Conservation (phyloP, 2,888 invertebrate species). For the Entomobrya proxima region DNA sequence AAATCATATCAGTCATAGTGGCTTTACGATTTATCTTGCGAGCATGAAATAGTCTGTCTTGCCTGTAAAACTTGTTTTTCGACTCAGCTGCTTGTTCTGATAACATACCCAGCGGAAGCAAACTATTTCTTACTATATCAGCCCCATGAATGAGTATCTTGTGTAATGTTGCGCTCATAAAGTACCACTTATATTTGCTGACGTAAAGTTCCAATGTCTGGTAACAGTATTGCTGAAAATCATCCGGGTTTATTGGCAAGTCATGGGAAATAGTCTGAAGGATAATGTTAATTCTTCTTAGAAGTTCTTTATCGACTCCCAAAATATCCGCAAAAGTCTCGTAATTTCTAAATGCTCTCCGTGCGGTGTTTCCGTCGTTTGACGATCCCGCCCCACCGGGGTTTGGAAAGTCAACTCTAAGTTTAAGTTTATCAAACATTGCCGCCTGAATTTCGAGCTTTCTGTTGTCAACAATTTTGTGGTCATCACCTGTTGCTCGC, state of each 20-base stretch:
- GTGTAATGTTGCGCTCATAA: conserved; percentile 26
- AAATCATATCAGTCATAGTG: conserved; percentile 48
- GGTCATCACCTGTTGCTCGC: not conserved
- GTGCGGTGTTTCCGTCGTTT: conserved; percentile 3
- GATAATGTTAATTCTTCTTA: not conserved
- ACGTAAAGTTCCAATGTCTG: not conserved
- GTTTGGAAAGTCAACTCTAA: not conserved
- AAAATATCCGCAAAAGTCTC: not conserved
- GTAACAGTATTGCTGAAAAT: not conserved
- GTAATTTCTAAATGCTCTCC: not conserved
- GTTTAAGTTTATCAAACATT: not conserved
- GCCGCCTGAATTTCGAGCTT: not conserved
- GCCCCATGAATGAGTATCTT: conserved; percentile 53
- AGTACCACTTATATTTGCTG: not conserved
- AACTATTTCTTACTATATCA: not conserved
- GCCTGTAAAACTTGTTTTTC: no score
- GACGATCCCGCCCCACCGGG: not conserved
- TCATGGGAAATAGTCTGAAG: not conserved
- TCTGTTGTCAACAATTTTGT: not conserved
- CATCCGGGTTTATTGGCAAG: not conserved
- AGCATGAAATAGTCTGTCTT: conserved; percentile 41
- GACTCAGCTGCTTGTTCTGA: conserved; percentile 47
- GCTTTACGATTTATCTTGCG: conserved; percentile 27
- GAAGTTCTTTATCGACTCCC: not conserved
- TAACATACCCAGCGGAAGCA: conserved; percentile 49